These are phyloP conservation scores for Melieria picta DNA, from an alignment of 2,888 invertebrate genomes.

Conservation along the genomic window DNA sequence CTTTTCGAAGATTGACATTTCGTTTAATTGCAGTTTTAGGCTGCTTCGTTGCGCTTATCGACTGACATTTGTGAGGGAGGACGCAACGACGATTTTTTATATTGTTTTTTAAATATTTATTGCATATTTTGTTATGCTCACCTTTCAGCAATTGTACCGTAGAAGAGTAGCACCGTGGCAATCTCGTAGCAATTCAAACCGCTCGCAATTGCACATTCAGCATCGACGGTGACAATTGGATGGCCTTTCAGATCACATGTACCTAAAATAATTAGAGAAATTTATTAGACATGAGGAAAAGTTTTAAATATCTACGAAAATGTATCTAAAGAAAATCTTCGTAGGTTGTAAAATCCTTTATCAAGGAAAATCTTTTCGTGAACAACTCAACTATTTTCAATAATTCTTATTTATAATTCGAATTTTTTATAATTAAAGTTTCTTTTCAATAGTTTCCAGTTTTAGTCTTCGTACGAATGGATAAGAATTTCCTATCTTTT, in stretches of 20 bases:
- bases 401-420: too few species aligned
- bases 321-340: too few species aligned
- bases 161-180: constrained; percentile 77
- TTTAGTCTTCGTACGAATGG: too few species aligned
- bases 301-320: too few species aligned
- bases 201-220: constrained; percentile 70
- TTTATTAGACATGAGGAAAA: background rate
- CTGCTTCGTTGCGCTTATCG: background rate
- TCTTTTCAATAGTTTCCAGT: too few species aligned
- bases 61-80: constrained; percentile 7
- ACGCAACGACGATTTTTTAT: background rate
- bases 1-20: too few species aligned
- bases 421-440: too few species aligned
- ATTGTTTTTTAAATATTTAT: background rate
- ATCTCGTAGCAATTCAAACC: constrained; percentile 75
- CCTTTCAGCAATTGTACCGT: constrained; percentile 75
- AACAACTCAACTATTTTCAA: too few species aligned
- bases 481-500: too few species aligned
- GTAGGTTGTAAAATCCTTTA: too few species aligned
- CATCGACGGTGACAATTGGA: constrained; percentile 75
- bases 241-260: constrained; percentile 73
- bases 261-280: constrained; percentile 66
- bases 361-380: too few species aligned
- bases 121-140: constrained; percentile 63
- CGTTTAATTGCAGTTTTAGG: background rate